Conservation (phyloP, 2,888 invertebrate genomes). For the Masnerella sp. region DNA sequence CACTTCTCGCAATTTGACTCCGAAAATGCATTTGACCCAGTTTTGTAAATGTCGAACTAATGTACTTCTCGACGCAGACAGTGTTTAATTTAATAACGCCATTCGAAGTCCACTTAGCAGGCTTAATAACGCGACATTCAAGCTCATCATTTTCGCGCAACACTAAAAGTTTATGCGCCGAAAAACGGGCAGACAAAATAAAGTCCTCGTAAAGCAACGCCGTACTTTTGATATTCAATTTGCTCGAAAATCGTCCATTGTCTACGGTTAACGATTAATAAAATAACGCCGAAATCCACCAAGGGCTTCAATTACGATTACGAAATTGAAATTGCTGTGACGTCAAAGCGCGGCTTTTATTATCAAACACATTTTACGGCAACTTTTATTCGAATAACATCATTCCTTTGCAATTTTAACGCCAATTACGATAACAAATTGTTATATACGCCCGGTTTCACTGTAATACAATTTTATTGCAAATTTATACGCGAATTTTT, state of each 20-base stretch:
- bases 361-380: slow-evolving; percentile 51
- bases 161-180: slow-evolving; percentile 7
- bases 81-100: slow-evolving; percentile 20
- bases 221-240: slow-evolving; percentile 46
- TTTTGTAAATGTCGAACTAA: background rate
- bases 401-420: slow-evolving; percentile 48
- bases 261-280: slow-evolving; percentile 38
- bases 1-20: no score
- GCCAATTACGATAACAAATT: slow-evolving; percentile 52
- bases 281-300: slow-evolving; percentile 27
- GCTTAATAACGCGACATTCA: slow-evolving; percentile 18
- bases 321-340: slow-evolving; percentile 32
- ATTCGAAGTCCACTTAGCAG: slow-evolving; percentile 19
- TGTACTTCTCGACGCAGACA: slow-evolving; percentile 13
- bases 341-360: slow-evolving; percentile 10
- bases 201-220: slow-evolving; percentile 13
- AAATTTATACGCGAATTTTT: slow-evolving; percentile 27
- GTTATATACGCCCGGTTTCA: slow-evolving; percentile 37
- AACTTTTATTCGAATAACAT: slow-evolving; percentile 53
- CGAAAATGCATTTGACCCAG: slow-evolving; percentile 2
- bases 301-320: slow-evolving; percentile 42
- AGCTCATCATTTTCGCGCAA: slow-evolving; percentile 21
- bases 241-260: slow-evolving; percentile 1
- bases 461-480: slow-evolving; percentile 55
- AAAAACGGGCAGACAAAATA: slow-evolving; percentile 14